Evolutionary conservation across 2,797 vertebrate genomes (phyloP).

Genomic region (Spheniscus humboldti): DNA sequence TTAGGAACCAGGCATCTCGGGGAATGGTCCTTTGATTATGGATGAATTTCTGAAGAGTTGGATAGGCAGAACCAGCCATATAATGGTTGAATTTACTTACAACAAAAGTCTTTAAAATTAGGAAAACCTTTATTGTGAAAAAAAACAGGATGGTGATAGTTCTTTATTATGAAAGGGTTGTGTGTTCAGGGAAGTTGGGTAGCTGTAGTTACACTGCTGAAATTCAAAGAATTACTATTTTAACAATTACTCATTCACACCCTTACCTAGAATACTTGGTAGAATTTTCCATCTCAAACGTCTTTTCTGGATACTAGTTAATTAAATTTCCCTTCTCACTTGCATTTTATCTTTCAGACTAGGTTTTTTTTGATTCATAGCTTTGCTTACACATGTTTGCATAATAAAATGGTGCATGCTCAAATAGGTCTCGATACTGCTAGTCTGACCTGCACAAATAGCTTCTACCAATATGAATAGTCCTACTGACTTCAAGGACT

Average conservation of each 20-base stretch:
- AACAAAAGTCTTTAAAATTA: neutral
- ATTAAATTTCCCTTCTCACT: slow-evolving; percentile 15
- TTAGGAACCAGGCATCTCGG: neutral
- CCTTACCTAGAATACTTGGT: neutral
- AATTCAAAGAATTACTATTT: neutral
- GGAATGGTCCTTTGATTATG: neutral
- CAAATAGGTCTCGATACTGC: neutral
- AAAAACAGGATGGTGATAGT: neutral
- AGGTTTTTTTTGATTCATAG: neutral
- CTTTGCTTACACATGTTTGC: neutral
- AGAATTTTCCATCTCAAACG: neutral
- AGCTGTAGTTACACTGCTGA: neutral
- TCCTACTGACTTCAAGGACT: slow-evolving; percentile 21
- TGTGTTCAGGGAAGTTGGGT: neutral
- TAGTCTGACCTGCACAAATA: neutral
- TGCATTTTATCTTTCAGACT: neutral
- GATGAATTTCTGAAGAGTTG: neutral
- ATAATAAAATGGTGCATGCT: neutral
- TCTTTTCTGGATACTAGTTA: neutral
- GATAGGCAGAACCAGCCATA: neutral
- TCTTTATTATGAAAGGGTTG: neutral
- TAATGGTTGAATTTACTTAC: neutral
- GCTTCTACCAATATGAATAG: neutral
- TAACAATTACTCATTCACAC: neutral
- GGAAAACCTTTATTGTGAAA: neutral